A percentile compares a stretch with the other conserved stretches of the same genome.
These are phyloP conservation scores for Zosterops borbonicus DNA, from an alignment of 2,113 vertebrate species.

Conservation along the genomic window DNA sequence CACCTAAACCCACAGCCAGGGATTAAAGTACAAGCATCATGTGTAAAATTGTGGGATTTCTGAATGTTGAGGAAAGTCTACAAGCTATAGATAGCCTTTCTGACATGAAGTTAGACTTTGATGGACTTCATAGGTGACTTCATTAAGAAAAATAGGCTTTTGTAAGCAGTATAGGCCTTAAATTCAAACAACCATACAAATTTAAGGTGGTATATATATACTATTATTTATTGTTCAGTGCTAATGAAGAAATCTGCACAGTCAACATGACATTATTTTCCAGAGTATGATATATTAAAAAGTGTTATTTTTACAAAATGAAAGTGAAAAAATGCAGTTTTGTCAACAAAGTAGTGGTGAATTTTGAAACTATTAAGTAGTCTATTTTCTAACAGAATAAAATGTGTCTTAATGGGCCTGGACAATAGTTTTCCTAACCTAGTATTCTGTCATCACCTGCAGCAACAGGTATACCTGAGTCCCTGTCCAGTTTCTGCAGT, in stretches of 20 bases:
- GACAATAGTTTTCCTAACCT: background rate
- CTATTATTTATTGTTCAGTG: background rate
- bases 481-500: background rate
- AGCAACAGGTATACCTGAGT: background rate
- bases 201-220: background rate
- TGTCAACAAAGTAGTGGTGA: background rate
- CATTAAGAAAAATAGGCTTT: background rate
- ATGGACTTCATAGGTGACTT: background rate
- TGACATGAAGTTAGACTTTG: background rate
- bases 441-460: background rate
- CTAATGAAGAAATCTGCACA: background rate
- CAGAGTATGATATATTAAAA: background rate
- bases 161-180: background rate
- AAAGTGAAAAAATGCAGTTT: background rate
- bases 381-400: background rate
- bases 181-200: background rate
- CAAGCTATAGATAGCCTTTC: background rate
- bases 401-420: background rate
- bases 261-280: background rate
- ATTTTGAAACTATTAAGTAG: background rate
- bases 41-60: fast-evolving
- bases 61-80: background rate
- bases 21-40: background rate
- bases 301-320: background rate
- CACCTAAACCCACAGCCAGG: background rate